Conservation (phyloP, 2,888 invertebrate species). For the Julus scandinavius region DNA sequence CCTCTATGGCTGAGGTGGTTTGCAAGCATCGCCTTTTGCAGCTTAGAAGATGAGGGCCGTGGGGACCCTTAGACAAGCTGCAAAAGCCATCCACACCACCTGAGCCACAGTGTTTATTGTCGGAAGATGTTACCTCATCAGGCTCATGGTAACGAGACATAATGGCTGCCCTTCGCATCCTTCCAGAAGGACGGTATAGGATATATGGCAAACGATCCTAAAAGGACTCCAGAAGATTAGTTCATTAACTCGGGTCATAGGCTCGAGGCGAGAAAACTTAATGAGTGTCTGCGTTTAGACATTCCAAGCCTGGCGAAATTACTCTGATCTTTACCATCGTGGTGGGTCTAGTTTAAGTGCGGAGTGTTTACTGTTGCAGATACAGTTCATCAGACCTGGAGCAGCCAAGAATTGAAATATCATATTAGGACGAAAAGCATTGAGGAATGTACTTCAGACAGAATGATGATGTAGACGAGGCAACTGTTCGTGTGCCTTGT, state of each 20-base stretch:
- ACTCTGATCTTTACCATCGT: too few species aligned
- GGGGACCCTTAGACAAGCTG: not conserved
- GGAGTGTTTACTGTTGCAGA: too few species aligned
- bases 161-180: not conserved
- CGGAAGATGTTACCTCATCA: not conserved
- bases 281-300: too few species aligned
- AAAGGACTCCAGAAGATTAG: not conserved
- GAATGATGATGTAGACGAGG: too few species aligned
- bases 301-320: too few species aligned
- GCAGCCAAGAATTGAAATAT: too few species aligned
- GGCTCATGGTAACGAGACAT: not conserved
- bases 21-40: not conserved
- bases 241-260: not conserved
- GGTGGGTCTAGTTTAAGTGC: too few species aligned
- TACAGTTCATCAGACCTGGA: too few species aligned
- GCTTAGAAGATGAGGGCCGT: not conserved
- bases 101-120: slow-evolving; percentile 12
- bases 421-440: too few species aligned
- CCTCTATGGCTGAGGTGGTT: not conserved
- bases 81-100: not conserved
- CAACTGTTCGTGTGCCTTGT: too few species aligned
- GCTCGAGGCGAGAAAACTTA: not conserved
- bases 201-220: not conserved
- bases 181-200: not conserved
- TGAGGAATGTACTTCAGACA: too few species aligned